Base-by-base conservation (phyloP, 2,888 invertebrate species). In the Idaea straminata region DNA sequence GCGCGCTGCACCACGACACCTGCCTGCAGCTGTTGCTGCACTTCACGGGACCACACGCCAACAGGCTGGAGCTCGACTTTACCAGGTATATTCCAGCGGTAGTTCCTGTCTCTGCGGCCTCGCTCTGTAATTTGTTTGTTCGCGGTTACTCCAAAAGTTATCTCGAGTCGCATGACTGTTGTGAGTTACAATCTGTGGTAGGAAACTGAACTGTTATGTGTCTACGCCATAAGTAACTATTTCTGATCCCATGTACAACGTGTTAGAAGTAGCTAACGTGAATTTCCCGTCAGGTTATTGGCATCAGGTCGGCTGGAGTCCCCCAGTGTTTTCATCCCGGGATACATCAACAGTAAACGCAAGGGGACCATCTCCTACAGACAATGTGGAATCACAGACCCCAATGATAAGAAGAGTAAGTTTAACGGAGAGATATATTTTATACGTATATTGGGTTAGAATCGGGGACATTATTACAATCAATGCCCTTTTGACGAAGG, bases 21-120 rank as follows among this genome's bases (percentile, higher is more conserved):
- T 98, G 98, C 81, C 93, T 98, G 16, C 98, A 98, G 87, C 93
- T 98, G 79, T 93, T 97, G 65, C 93, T 98, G 77, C 98, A 98
- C 87, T 98, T 98, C 85, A 96, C 83, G n/a, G 96, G 97, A 0
- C 96, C 97, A 0, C 94, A 96, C 36, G 98, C 98, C 0, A 95
- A 94, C 83, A 93, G 94, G 69, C 88, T 98, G 34, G 98, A 98
- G 84, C 93, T 96, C 78, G 97, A 97, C 85, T 97, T 97, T 77
- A 95, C 95, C 71, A 94, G 77, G 92, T 91, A 62, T 64, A 5
- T 36, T 36, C 36, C 25, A 25, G 25, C 25, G 25, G 25, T 25
- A 25, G 25, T 25, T 25, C 25, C 25, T 25, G 25, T 3, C 25
- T 25, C n/a, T n/a, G n/a, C n/a, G 25, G 25, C 25, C 25, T 25